Percentiles rank a stretch among this genome's conserved stretches.
phyloP scores from a whole-genome alignment of 2,888 invertebrate species.

The Apamea sordens region DNA sequence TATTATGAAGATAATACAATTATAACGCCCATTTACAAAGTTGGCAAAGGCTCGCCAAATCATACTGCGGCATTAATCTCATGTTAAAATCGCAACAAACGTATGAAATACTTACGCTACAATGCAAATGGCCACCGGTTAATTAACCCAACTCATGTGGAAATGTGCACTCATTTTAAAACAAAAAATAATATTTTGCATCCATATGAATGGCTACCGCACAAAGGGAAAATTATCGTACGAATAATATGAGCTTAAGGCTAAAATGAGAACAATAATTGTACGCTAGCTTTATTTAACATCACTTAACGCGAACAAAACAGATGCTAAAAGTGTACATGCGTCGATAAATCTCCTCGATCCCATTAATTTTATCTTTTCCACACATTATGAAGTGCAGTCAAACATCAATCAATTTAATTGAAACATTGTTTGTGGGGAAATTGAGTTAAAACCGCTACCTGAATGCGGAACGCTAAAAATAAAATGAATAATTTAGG shows the following conservation, averaged over 20 bases:
- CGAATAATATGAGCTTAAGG: slow-evolving; percentile 26
- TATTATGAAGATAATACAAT: slow-evolving; percentile 38
- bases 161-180: slow-evolving; percentile 66
- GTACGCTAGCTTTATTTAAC: slow-evolving; percentile 34
- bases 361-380: slow-evolving; percentile 55
- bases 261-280: slow-evolving; percentile 19
- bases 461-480: slow-evolving; percentile 70
- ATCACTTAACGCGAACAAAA: slow-evolving; percentile 14
- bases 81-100: slow-evolving; percentile 64
- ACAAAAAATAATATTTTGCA: slow-evolving; percentile 48
- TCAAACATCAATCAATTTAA: slow-evolving; percentile 67
- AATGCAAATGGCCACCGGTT: slow-evolving; percentile 65
- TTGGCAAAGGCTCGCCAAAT: slow-evolving; percentile 70
- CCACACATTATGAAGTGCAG: slow-evolving; percentile 60
- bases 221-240: slow-evolving; percentile 28
- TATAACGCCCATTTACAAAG: slow-evolving; percentile 57
- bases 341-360: slow-evolving; percentile 7
- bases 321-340: slow-evolving; percentile 13
- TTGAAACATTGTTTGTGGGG: slow-evolving; percentile 66
- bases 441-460: slow-evolving; percentile 64
- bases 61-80: slow-evolving; percentile 70
- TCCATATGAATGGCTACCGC: slow-evolving; percentile 12
- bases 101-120: slow-evolving; percentile 61
- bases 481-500: slow-evolving; percentile 80
- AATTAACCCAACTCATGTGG: slow-evolving; percentile 71